Percentiles rank a stretch among this genome's conserved stretches.
These are phyloP conservation scores for crab-eating macaque (Macaca fascicularis) DNA, from an alignment of 2,113 vertebrate genomes.

Conservation along the genomic window DNA sequence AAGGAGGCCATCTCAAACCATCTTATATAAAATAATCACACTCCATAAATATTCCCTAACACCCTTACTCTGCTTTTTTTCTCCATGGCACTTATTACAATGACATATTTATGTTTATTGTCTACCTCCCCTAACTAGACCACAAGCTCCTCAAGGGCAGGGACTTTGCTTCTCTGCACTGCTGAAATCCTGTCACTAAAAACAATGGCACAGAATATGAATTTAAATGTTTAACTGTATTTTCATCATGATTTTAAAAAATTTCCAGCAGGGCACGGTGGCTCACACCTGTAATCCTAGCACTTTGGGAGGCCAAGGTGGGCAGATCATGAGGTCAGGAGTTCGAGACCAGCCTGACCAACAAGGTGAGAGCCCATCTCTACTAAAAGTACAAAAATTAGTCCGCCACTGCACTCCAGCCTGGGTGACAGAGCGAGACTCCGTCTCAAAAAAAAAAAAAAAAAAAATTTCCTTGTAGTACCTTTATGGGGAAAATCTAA, in stretches of 20 bases:
- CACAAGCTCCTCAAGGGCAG: not conserved
- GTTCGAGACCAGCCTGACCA: not conserved
- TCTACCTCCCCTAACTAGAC: not conserved
- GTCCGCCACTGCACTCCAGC: not conserved
- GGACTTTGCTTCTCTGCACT: not conserved
- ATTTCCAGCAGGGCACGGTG: not conserved
- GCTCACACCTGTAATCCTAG: not conserved
- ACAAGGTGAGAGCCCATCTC: not conserved
- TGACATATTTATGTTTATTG: not conserved
- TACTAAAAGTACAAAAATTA: not conserved
- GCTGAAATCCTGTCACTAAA: not conserved
- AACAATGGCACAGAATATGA: not conserved
- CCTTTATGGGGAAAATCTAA: not conserved
- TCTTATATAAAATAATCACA: not conserved
- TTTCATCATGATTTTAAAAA: not conserved
- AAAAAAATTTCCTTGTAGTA: not conserved
- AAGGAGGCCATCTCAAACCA: not conserved
- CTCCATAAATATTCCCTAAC: not conserved
- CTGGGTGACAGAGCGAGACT: not conserved
- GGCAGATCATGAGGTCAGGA: not conserved
- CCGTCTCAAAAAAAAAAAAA: not conserved
- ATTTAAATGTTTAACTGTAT: not conserved
- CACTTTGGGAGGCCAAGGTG: not conserved
- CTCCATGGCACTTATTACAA: not conserved
- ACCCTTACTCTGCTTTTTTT: not conserved